Evolutionary conservation across 2,797 vertebrate genomes (phyloP), one percentile per base, ranked within the genome.

Genomic region (Clarias fuscus): DNA sequence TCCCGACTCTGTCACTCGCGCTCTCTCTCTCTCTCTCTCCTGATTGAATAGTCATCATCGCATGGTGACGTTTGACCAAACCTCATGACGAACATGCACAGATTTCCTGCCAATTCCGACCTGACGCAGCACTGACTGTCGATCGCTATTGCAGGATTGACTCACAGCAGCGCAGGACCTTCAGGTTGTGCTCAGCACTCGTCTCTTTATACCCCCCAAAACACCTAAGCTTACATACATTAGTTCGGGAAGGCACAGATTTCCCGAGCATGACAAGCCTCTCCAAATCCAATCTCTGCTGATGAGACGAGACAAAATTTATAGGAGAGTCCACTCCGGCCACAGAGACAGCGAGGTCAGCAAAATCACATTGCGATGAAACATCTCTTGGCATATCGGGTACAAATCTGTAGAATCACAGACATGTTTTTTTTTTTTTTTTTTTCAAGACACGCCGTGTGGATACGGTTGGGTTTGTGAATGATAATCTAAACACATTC

Each of bases 341-440:
- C 33, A 5, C 43, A 1, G n/a, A 73, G 68, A 37, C 20, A 24
- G 79, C 20, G 13, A 72, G 61, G 81, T 76, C 62, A 83, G 79
- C 59, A 75, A 75, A 86, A 67, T 59, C 22, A 59, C 68, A 82
- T 11, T 8, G n/a, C 68, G 71, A 86, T 67, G 33, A 72, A 81
- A 70, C 59, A n/a, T 73, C 67, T 53, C 62, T 67, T 77, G 85
- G 62, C 85, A 77, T 40, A 17, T 86, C 24, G 6, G 48, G 48
- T 70, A 18, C 24, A 48, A 22, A 43, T 48, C 85, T 76, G 80
- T 30, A 13, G 14, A 82, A 67, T 33, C 48, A 64, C 20, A 24
- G 62, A 86, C 58, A 53, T 61, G 2, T 33, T 37, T 48, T 48
- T 48, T 48, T 11, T 48, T 48, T 53, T 14, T 53, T 14, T 53